Conservation (phyloP, 1,140 invertebrate genomes). For the Venturia canescens region DNA sequence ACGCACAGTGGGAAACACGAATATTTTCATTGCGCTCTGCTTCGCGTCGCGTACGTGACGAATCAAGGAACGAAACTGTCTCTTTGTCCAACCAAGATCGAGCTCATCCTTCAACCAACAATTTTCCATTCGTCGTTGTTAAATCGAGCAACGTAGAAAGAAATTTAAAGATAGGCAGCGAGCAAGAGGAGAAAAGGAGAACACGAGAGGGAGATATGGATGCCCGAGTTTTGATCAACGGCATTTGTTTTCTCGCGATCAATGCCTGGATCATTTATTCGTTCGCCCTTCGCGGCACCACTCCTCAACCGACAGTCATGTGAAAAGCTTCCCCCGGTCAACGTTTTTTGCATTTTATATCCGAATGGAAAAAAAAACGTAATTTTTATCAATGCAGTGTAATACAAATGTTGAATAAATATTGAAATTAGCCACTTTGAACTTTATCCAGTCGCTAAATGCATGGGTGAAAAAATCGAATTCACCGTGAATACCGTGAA, state of each 20-base stretch:
- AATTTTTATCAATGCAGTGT: not conserved
- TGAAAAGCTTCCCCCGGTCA: conserved; percentile 21
- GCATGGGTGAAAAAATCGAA: no score
- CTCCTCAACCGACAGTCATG: conserved; percentile 31
- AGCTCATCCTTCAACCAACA: not conserved
- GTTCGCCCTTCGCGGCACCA: conserved; percentile 33
- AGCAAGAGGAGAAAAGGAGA: not conserved
- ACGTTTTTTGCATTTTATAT: not conserved
- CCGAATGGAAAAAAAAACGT: not conserved
- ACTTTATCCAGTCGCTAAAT: no score
- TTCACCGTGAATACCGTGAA: no score
- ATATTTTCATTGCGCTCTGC: not conserved
- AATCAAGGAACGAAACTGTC: not conserved
- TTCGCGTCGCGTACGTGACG: not conserved
- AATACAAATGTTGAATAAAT: no score
- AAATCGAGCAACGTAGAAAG: not conserved
- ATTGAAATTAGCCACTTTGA: no score
- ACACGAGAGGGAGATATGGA: not conserved
- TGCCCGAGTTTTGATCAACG: conserved; percentile 24
- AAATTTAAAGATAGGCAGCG: no score
- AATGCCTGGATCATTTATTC: conserved; percentile 37
- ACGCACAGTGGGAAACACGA: conserved; percentile 7
- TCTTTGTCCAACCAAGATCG: not conserved
- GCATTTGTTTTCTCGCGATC: conserved; percentile 37
- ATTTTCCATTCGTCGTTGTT: conserved; percentile 16